Evolutionary conservation across 37 sponge, comb jelly and placozoan genomes (phyloP).

Genomic region (Hexactinellida sp.): DNA sequence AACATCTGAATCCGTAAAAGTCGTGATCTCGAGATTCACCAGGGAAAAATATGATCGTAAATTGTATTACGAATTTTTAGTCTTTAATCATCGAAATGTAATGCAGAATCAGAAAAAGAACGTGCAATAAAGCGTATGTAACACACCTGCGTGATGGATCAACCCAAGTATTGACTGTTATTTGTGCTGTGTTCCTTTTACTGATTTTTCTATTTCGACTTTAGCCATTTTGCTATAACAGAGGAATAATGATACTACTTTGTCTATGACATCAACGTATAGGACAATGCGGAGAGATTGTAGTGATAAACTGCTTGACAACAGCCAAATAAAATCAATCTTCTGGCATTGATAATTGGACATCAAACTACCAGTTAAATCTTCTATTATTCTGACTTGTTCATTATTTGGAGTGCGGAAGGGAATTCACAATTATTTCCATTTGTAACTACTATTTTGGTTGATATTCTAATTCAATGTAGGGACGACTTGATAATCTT

Average conservation of each 20-base stretch:
- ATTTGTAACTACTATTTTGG: conserved; percentile 2
- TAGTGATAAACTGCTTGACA: too few species aligned
- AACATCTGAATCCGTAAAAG: background rate
- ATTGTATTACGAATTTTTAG: background rate
- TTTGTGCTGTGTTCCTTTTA: conserved; percentile 9
- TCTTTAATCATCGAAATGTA: background rate
- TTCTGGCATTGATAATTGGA: too few species aligned
- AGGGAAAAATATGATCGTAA: background rate
- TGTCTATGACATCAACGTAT: background rate
- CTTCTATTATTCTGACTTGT: too few species aligned
- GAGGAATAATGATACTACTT: background rate
- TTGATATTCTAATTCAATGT: background rate
- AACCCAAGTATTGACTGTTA: conserved; percentile 9
- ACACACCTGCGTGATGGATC: conserved; percentile 8
- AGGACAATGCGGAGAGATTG: conserved; percentile 11
- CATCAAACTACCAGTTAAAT: too few species aligned
- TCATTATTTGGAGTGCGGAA: background rate
- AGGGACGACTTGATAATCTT: conserved; percentile 1
- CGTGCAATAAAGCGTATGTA: background rate
- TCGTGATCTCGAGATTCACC: conserved; percentile 18
- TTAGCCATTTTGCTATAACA: background rate
- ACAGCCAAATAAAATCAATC: too few species aligned
- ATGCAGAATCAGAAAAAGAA: background rate
- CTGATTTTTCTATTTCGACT: conserved; percentile 2
- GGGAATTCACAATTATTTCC: too few species aligned